phyloP scores from a whole-genome alignment of 2,888 invertebrate species.

The Sericinus montela region DNA sequence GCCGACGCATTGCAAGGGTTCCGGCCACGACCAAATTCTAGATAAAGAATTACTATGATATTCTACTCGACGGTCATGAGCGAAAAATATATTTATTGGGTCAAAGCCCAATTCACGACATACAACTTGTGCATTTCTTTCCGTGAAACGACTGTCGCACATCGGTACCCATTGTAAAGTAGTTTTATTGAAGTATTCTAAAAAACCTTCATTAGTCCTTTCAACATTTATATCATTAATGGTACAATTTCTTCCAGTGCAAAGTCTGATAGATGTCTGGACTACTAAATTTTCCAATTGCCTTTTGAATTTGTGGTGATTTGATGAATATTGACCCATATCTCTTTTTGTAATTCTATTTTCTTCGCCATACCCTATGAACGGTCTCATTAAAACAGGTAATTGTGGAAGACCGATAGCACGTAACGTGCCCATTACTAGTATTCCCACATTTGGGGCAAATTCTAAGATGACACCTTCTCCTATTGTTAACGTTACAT shows the following conservation, averaged over 20 bases:
- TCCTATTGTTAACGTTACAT: slow-evolving; percentile 89
- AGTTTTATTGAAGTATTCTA: slow-evolving; percentile 97
- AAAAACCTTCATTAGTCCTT: slow-evolving; percentile 87
- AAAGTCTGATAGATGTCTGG: slow-evolving; percentile 85
- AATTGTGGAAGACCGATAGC: slow-evolving; percentile 88
- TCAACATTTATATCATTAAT: slow-evolving; percentile 73
- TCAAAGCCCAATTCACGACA: slow-evolving; percentile 95
- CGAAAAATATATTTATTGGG: slow-evolving; percentile 92
- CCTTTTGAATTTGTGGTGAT: slow-evolving; percentile 61
- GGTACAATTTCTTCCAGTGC: slow-evolving; percentile 86
- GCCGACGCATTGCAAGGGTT: slow-evolving; percentile 91
- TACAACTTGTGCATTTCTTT: slow-evolving; percentile 97
- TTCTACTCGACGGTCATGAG: slow-evolving; percentile 91
- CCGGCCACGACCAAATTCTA: slow-evolving; percentile 96
- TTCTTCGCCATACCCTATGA: slow-evolving; percentile 49
- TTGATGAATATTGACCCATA: slow-evolving; percentile 47
- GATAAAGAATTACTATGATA: slow-evolving; percentile 93
- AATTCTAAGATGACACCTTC: slow-evolving; percentile 96
- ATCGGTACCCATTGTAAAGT: slow-evolving; percentile 98
- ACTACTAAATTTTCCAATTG: slow-evolving; percentile 77
- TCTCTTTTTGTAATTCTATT: slow-evolving; percentile 63
- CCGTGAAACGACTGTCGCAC: slow-evolving; percentile 97
- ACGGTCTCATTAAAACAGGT: slow-evolving; percentile 88
- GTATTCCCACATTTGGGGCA: slow-evolving; percentile 95
- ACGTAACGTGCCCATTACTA: slow-evolving; percentile 93